Evolutionary conservation across 2,113 vertebrate species (phyloP), one percentile per base, ranked within the genome.

Genomic region (Gymnorhina tibicen): DNA sequence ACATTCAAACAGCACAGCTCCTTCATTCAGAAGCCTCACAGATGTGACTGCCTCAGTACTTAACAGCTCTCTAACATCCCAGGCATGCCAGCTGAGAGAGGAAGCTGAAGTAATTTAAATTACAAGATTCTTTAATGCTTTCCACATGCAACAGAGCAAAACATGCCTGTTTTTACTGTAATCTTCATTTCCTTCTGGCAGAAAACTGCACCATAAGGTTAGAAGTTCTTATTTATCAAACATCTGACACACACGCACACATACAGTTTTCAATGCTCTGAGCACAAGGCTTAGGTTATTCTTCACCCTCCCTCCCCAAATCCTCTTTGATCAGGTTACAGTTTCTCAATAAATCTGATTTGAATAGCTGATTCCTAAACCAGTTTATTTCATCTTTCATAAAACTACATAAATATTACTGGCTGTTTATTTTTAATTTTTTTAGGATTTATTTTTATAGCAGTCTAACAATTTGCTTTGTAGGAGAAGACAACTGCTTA

Each of bases 141-240:
- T 86, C 60, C 82, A 70, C 74, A 86, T 62, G 52, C 52, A 93
- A 52, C 41, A 73, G 10, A 66, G 74, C 50, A 82, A 90, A 84
- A 28, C 68, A 49, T 16, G 64, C 23, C 55, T 81, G 82, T 3
- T 88, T 86, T 85, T 41, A 55, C 60, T 84, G 81, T 55, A 84
- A 74, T 67, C 60, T 93, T 79, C 17, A 77, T 59, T 96, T 90
- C 42, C 86, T 93, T 74, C 85, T 81, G 75, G 74, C 72, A 92
- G 87, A 90, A 87, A 89, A 47, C 27, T 81, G 63, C 72, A 80
- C 52, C 24, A 7, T 77, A 86, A 91, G 59, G 33, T 91, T 85
- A 44, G 11, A 85, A 87, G 63, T 70, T 83, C 55, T 59, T n/a
- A 74, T 47, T 83, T 67, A 80, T 67, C 85, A 73, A 94, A 79